phyloP scores from a whole-genome alignment of 2,888 invertebrate genomes.

The Ypsolopha sequella region DNA sequence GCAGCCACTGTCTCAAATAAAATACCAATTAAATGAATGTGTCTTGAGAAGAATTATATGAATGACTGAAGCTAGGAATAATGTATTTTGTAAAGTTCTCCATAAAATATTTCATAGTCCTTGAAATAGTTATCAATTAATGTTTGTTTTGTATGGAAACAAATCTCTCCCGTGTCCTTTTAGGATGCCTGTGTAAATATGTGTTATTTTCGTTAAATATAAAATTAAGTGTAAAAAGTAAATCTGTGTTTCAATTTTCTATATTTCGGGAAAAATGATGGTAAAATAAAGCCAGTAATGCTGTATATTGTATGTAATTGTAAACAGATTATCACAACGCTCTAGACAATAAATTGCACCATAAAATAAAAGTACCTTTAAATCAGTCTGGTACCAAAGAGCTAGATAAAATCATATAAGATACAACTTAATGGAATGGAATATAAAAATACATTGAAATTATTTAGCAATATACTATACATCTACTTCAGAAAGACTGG shows the following conservation, averaged over 20 bases:
- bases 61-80: too few relatives aligned
- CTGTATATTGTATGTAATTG: conserved; percentile 62
- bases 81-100: too few relatives aligned
- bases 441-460: conserved; percentile 69
- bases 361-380: conserved; percentile 69
- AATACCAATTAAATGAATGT: too few relatives aligned
- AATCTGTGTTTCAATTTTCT: too few relatives aligned
- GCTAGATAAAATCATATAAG: conserved; percentile 53
- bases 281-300: neutral
- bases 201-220: conserved; percentile 1
- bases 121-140: too few relatives aligned
- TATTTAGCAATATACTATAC: conserved; percentile 54
- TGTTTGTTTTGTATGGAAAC: too few relatives aligned
- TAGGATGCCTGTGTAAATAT: neutral
- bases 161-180: too few relatives aligned
- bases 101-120: too few relatives aligned
- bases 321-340: conserved; percentile 71
- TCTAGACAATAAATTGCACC: conserved; percentile 70
- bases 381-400: conserved; percentile 70
- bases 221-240: neutral
- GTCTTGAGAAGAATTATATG: too few relatives aligned
- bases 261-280: too few relatives aligned
- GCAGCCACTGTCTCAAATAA: too few relatives aligned
- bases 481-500: conserved; percentile 52
- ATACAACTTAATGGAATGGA: conserved; percentile 42